A percentile compares a stretch with the other conserved stretches of the same genome.
Evolutionary conservation across 2,888 invertebrate genomes (phyloP).

Genomic region (Phoenoteleia sp.): DNA sequence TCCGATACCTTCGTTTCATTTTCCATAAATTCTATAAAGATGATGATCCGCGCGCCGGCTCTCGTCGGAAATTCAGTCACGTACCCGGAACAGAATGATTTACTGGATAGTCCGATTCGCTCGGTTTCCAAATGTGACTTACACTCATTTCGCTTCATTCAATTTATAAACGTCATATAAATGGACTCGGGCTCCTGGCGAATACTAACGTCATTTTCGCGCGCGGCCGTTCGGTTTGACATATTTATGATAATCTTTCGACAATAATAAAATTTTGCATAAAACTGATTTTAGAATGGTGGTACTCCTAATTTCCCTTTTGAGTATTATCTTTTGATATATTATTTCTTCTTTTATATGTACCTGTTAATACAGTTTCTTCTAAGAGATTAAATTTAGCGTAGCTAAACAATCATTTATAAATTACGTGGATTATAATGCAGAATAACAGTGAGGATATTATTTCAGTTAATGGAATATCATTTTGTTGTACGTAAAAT

Average conservation of each 20-base stretch:
- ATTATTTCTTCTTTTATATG: no score
- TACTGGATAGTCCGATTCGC: slow-evolving; percentile 70
- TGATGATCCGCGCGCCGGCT: slow-evolving; percentile 53
- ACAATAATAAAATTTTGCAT: no score
- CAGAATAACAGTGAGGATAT: no score
- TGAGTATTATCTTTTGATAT: no score
- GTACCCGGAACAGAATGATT: slow-evolving; percentile 70
- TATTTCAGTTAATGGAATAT: no score
- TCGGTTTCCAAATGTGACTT: slow-evolving; percentile 71
- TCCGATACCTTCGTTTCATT: slow-evolving; percentile 58
- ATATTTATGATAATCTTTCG: slow-evolving; percentile 62
- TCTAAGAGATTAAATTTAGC: no score
- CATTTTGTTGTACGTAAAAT: no score
- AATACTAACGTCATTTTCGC: slow-evolving; percentile 45
- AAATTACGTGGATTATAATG: no score
- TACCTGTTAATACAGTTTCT: no score
- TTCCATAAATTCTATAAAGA: slow-evolving; percentile 70
- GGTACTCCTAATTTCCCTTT: no score
- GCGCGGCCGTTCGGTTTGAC: slow-evolving; percentile 26
- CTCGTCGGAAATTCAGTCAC: slow-evolving; percentile 68
- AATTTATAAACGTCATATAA: slow-evolving; percentile 69
- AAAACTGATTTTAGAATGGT: no score
- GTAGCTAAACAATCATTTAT: no score
- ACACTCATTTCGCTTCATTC: slow-evolving; percentile 70
- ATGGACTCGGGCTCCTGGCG: slow-evolving; percentile 51